Percentiles rank a stretch among this genome's conserved stretches.
Evolutionary conservation across 2,888 invertebrate species (phyloP).

Genomic region (Parnassius orleans): DNA sequence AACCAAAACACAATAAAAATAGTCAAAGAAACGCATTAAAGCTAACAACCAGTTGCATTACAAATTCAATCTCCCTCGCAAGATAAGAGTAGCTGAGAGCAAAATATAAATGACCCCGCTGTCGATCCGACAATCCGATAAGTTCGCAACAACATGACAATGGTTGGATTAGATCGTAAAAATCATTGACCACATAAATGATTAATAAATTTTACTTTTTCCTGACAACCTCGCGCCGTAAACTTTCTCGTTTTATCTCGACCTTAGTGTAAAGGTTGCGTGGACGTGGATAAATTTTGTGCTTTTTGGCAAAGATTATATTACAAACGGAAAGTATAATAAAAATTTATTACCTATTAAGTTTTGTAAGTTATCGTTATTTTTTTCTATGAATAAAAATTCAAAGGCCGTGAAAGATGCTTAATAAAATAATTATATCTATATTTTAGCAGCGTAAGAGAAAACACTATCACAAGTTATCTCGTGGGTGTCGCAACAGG

Average conservation of each 20-base stretch:
- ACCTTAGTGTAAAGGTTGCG: constrained; percentile 40
- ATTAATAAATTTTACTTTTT: constrained; percentile 25
- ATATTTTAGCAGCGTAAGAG: too few species aligned
- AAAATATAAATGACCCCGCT: background rate
- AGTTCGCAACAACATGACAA: constrained; percentile 14
- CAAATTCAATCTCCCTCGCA: constrained; percentile 5
- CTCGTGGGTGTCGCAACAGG: too few species aligned
- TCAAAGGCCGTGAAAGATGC: too few species aligned
- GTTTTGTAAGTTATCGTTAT: too few species aligned
- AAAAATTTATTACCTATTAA: too few species aligned
- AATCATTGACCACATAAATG: constrained; percentile 18
- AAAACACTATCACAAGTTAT: too few species aligned
- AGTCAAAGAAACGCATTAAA: constrained; percentile 3
- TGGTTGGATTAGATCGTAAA: constrained; percentile 15
- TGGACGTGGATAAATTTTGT: constrained; percentile 50
- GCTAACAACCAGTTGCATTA: constrained; percentile 1
- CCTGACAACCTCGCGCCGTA: constrained; percentile 24
- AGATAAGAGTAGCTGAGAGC: constrained; percentile 1
- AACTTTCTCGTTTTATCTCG: constrained; percentile 28
- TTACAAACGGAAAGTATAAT: too few species aligned
- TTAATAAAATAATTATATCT: too few species aligned
- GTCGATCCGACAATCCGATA: constrained; percentile 9
- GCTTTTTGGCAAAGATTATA: constrained; percentile 43
- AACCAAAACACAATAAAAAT: background rate
- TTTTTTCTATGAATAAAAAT: too few species aligned